phyloP scores from a whole-genome alignment of 2,888 invertebrate species.

The Agrotis ipsilon region DNA sequence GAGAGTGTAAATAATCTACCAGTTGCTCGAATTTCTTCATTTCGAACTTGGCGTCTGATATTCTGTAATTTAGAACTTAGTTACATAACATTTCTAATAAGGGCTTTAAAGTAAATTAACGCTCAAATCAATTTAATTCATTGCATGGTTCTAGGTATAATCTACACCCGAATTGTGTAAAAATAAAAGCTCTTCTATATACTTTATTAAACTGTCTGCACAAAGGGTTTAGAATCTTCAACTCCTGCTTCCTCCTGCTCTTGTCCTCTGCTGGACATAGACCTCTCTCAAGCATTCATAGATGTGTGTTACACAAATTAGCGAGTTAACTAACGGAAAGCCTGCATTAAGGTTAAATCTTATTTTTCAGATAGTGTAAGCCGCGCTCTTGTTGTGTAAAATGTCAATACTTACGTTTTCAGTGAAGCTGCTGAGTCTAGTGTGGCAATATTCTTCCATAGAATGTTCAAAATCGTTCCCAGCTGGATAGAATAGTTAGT shows the following conservation, averaged over 20 bases:
- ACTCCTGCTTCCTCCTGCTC: too few species aligned
- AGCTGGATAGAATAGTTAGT: conserved; percentile 87
- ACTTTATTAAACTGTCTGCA: too few species aligned
- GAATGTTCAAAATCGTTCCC: conserved; percentile 85
- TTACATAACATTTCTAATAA: background rate
- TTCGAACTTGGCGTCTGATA: conserved; percentile 80
- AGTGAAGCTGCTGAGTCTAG: conserved; percentile 85
- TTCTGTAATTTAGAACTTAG: conserved; percentile 69
- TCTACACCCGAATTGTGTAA: too few species aligned
- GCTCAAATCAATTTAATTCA: background rate
- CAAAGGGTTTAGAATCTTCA: too few species aligned
- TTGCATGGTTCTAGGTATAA: too few species aligned
- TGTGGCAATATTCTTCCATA: conserved; percentile 92
- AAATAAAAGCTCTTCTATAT: too few species aligned
- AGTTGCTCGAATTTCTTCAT: conserved; percentile 80
- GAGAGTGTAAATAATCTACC: conserved; percentile 70
- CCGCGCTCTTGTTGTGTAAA: too few species aligned
- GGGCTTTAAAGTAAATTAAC: background rate
- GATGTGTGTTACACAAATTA: too few species aligned
- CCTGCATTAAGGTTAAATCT: too few species aligned
- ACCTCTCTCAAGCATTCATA: too few species aligned
- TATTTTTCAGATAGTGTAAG: background rate
- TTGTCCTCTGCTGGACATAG: too few species aligned
- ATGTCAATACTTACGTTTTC: conserved; percentile 81
- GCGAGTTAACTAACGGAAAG: too few species aligned